A percentile compares a stretch with the other conserved stretches of the same genome.
These are phyloP conservation scores for Acinonyx jubatus DNA, from an alignment of 2,113 vertebrate species.

Conservation along the genomic window DNA sequence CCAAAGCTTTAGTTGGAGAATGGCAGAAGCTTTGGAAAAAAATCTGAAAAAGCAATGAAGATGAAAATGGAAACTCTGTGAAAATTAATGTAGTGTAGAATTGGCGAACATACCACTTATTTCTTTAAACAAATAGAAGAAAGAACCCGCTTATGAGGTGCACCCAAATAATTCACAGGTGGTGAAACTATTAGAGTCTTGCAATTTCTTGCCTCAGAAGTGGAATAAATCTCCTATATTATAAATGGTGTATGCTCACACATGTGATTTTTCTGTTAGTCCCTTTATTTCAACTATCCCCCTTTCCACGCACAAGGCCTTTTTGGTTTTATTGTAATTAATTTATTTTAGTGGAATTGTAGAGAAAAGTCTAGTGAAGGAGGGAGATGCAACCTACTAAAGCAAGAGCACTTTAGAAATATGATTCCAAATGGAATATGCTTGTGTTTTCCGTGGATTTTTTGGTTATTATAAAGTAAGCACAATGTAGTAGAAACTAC, in stretches of 20 bases:
- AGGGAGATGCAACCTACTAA: neutral
- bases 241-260: slow-evolving; percentile 37
- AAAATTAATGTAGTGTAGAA: slow-evolving; percentile 81
- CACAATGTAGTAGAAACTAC: neutral
- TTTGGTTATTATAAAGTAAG: neutral
- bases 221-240: slow-evolving; percentile 69
- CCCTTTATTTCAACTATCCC: neutral
- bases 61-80: slow-evolving; percentile 80
- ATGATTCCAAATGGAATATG: neutral
- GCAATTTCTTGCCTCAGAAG: slow-evolving; percentile 74
- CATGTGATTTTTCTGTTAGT: neutral
- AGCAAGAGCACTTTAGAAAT: neutral
- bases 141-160: slow-evolving; percentile 64
- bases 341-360: slow-evolving; percentile 54
- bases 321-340: slow-evolving; percentile 60
- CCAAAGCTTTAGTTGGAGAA: slow-evolving; percentile 63
- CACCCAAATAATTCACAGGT: slow-evolving; percentile 81
- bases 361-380: neutral
- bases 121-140: slow-evolving; percentile 79
- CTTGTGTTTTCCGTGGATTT: neutral
- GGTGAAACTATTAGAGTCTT: slow-evolving; percentile 77
- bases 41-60: slow-evolving; percentile 74
- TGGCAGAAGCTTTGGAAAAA: slow-evolving; percentile 75
- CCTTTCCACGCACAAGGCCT: neutral
- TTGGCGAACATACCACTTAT: slow-evolving; percentile 67